Evolutionary conservation across 2,113 vertebrate genomes (phyloP).

Genomic region (Antechinus flavipes): DNA sequence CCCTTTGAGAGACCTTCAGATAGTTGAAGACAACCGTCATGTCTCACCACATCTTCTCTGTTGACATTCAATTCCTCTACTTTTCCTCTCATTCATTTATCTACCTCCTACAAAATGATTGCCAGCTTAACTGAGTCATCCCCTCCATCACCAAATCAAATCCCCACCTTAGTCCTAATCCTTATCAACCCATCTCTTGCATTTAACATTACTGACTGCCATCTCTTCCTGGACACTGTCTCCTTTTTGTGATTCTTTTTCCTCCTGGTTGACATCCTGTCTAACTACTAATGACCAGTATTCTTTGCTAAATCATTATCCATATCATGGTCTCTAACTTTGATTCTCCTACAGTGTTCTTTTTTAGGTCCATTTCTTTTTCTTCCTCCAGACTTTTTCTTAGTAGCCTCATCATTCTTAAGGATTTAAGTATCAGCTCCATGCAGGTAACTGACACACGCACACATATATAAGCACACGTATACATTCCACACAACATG

Average conservation of each 20-base stretch:
- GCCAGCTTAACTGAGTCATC: background rate
- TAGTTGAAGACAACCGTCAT: background rate
- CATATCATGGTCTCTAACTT: background rate
- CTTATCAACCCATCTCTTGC: background rate
- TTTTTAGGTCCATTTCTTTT: background rate
- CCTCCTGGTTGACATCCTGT: background rate
- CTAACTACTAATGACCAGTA: background rate
- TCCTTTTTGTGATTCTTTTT: background rate
- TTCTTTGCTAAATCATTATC: background rate
- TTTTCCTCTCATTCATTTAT: background rate
- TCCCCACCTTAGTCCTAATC: background rate
- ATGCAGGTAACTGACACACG: background rate
- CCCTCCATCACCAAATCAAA: background rate
- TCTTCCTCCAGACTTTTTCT: background rate
- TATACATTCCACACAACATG: too few species aligned
- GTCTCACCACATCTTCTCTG: background rate
- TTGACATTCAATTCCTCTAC: background rate
- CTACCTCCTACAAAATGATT: background rate
- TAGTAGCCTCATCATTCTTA: background rate
- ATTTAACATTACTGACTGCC: background rate
- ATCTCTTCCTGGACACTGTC: background rate
- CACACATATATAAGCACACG: background rate
- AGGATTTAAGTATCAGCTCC: background rate
- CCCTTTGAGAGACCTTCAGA: background rate
- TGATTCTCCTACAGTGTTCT: background rate